Evolutionary conservation across 2,888 invertebrate genomes (phyloP), one percentile per base, ranked within the genome.

Genomic region (Chrysolina americana): DNA sequence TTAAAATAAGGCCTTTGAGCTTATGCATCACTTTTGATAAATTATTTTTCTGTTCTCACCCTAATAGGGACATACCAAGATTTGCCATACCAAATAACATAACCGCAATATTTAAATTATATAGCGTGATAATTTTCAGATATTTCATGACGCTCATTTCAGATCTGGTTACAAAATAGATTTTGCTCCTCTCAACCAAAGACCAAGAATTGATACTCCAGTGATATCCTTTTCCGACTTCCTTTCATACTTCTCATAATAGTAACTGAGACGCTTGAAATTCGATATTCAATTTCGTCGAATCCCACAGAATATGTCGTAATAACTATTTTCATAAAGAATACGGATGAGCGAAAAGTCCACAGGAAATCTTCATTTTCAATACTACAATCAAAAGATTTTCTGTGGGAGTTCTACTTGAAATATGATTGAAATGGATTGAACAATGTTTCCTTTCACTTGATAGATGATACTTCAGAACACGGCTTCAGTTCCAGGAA

Each of bases 221-320:
- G 17, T 50, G 13, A 53, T 53, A 53, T 53, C 23, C 10, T 13
- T 53, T 21, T 13, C 21, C 19, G 53, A 53, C 19, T 53, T 21
- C 53, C 21, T 53, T 53, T 53, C 21, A 53, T 17, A 53, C 11
- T 53, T 11, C 21, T 17, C 17, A 48, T 48, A 48, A 48, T 48
- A 17, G 48, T 1, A 48, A 17, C 48, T 48, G 19, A 53, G 53
- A 53, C 10, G 53, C 53, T 53, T 5, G 53, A 17, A 53, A 53
- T 53, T 53, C 53, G 53, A 53, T 53, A 53, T 53, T 53, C 53
- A 53, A 53, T 53, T 53, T 13, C 53, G 19, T 1, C 53, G 53
- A 53, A 53, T 53, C 53, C 9, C 0, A 53, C 21, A 23, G 6
- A 21, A 53, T 21, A 19, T 23, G 21, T 10, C 53, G 53, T 53